Percentiles rank a stretch among this genome's conserved stretches.
phyloP scores from a whole-genome alignment of 2,113 vertebrate genomes.

The Oreochromis spilurus region DNA sequence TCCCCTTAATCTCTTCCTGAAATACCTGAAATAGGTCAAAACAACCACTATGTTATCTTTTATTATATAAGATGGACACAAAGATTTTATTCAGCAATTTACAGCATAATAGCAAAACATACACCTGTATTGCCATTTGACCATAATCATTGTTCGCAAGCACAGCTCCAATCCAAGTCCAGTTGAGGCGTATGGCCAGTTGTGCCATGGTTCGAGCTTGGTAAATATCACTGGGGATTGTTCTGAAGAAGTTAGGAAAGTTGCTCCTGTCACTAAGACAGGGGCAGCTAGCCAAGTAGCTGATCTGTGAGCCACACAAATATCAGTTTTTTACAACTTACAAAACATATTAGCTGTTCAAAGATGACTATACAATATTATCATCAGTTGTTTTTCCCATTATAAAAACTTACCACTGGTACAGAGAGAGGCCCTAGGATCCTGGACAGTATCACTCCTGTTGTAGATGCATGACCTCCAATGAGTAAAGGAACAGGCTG shows the following conservation, averaged over 20 bases:
- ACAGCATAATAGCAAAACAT: neutral
- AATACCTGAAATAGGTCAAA: slow-evolving; percentile 45
- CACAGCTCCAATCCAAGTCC: neutral
- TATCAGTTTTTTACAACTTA: neutral
- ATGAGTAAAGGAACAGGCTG: slow-evolving; percentile 62
- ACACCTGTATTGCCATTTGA: neutral
- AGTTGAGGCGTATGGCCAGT: slow-evolving; percentile 9
- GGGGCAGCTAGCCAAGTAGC: slow-evolving; percentile 70
- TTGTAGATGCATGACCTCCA: slow-evolving; percentile 62
- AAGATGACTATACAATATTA: neutral
- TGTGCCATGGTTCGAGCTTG: slow-evolving; percentile 70
- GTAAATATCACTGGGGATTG: slow-evolving; percentile 74
- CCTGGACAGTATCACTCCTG: slow-evolving; percentile 58
- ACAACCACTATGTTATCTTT: neutral
- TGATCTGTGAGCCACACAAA: slow-evolving; percentile 55
- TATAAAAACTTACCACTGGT: slow-evolving; percentile 64
- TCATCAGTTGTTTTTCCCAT: neutral
- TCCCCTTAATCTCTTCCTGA: slow-evolving; percentile 54
- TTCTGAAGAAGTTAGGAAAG: slow-evolving; percentile 74
- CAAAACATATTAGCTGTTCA: neutral
- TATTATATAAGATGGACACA: neutral
- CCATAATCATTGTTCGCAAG: neutral
- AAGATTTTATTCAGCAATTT: neutral
- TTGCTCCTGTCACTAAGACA: slow-evolving; percentile 66
- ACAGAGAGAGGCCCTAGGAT: slow-evolving; percentile 61